phyloP scores from a whole-genome alignment of 2,797 vertebrate species.

The Vespertilio murinus region DNA sequence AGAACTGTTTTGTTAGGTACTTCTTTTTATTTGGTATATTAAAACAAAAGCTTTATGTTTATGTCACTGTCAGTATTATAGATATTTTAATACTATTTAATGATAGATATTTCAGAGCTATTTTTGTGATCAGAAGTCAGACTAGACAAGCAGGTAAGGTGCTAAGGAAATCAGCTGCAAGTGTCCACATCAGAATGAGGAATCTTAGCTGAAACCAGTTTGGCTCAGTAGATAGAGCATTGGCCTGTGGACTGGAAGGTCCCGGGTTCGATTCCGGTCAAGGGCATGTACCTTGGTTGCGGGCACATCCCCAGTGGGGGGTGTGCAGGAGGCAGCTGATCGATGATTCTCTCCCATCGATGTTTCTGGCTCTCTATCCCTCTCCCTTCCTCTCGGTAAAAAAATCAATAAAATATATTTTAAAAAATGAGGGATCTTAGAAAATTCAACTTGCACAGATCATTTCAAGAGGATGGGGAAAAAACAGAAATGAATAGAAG shows the following conservation, averaged over 20 bases:
- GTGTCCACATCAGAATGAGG: not conserved
- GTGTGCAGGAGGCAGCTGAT: no score
- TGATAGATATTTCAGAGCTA: not conserved
- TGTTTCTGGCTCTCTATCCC: no score
- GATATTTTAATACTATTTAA: not conserved
- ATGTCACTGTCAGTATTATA: not conserved
- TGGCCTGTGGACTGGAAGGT: no score
- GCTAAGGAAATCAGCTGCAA: not conserved
- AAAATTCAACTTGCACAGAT: not conserved
- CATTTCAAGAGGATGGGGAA: not conserved
- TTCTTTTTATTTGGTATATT: not conserved
- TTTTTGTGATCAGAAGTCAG: slow-evolving; percentile 13
- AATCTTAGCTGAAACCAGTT: no score
- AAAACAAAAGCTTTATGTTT: not conserved
- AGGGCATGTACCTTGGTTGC: no score
- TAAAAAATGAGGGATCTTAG: not conserved
- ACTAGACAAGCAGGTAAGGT: not conserved
- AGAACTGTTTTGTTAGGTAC: not conserved
- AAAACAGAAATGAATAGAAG: not conserved
- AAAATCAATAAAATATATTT: no score
- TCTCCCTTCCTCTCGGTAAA: no score
- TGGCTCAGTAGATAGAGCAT: no score
- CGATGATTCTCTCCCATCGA: no score
- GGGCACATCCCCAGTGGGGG: no score
- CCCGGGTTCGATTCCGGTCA: no score